Conservation (phyloP, 2,888 invertebrate genomes). For the Agonum fuliginosum region DNA sequence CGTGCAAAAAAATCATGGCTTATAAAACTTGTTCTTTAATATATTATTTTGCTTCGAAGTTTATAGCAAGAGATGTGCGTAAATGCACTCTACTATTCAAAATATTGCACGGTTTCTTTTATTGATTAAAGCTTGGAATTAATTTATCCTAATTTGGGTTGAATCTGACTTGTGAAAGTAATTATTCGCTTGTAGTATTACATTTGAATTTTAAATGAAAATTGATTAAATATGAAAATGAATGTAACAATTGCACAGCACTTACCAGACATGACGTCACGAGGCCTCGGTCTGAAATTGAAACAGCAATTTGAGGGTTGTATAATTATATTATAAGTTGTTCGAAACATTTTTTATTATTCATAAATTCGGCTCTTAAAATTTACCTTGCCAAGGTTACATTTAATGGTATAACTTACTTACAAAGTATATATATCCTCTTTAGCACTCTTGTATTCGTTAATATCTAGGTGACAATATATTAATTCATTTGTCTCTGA, state of each 20-base stretch:
- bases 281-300: not conserved
- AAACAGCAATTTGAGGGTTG: not conserved
- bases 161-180: constrained; percentile 7
- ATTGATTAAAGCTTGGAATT: not conserved
- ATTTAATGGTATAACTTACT: constrained; percentile 49
- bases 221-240: constrained; percentile 23
- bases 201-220: constrained; percentile 27
- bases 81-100: too few species aligned
- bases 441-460: constrained; percentile 41
- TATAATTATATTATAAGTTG: not conserved
- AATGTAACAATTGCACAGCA: not conserved
- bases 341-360: constrained; percentile 56
- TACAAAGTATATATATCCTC: constrained; percentile 51
- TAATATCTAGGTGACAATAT: constrained; percentile 32
- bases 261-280: not conserved
- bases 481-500: constrained; percentile 9
- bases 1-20: too few species aligned
- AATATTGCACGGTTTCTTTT: not conserved
- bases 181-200: constrained; percentile 1
- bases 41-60: too few species aligned
- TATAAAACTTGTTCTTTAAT: too few species aligned
- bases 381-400: constrained; percentile 51
- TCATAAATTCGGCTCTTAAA: constrained; percentile 56
- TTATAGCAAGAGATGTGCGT: too few species aligned
- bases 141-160: constrained; percentile 8